phyloP scores from a whole-genome alignment of 2,888 invertebrate species.

The Macropis europaea region DNA sequence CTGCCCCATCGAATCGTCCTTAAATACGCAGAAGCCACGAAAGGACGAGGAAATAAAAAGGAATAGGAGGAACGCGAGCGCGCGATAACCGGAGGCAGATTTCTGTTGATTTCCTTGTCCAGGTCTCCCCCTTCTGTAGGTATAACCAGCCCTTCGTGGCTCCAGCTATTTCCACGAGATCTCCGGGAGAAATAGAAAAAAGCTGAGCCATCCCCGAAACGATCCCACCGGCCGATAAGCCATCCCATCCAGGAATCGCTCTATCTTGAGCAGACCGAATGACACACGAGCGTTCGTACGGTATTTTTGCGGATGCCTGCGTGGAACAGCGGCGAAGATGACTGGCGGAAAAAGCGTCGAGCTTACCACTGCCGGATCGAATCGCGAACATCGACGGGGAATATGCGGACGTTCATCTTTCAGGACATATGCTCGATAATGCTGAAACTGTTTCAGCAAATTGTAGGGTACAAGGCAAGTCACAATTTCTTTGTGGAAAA shows the following conservation, averaged over 20 bases:
- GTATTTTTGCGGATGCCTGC: slow-evolving; percentile 3
- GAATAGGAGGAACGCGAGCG: slow-evolving; percentile 17
- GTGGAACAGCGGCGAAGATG: background rate
- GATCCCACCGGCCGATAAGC: slow-evolving; percentile 38
- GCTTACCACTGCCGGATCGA: too few species aligned
- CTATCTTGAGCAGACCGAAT: slow-evolving; percentile 13
- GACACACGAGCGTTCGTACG: too few species aligned
- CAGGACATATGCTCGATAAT: too few species aligned
- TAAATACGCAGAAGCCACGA: slow-evolving; percentile 11
- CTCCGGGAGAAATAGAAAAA: slow-evolving; percentile 42
- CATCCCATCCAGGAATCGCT: slow-evolving; percentile 7
- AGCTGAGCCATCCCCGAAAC: slow-evolving; percentile 11
- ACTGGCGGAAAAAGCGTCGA: background rate
- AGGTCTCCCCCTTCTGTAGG: background rate
- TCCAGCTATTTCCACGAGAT: slow-evolving; percentile 5
- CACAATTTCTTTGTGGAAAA: too few species aligned
- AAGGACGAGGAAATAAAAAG: slow-evolving; percentile 34
- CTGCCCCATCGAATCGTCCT: slow-evolving; percentile 34
- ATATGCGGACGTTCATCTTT: too few species aligned
- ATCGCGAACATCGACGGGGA: slow-evolving; percentile 2
- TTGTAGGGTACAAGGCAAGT: too few species aligned
- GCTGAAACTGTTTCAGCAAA: too few species aligned
- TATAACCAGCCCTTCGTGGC: slow-evolving; percentile 7
- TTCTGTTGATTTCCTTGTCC: slow-evolving; percentile 32
- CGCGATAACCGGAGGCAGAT: slow-evolving; percentile 15